phyloP scores from a whole-genome alignment of 2,113 vertebrate genomes.

The Perca fluviatilis region DNA sequence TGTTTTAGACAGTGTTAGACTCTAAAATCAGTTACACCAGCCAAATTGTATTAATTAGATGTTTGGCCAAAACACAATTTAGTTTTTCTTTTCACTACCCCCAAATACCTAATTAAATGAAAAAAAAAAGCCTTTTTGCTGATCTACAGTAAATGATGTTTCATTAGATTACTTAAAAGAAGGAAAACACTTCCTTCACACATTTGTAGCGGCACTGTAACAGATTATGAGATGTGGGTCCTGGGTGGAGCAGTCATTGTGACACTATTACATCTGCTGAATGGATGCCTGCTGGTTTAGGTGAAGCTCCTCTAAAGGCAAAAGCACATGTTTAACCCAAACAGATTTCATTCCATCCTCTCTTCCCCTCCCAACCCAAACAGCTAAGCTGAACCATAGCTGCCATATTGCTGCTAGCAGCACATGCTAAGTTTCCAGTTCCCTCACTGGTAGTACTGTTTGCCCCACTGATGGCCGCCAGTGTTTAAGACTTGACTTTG shows the following conservation, averaged over 20 bases:
- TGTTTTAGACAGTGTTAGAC: neutral
- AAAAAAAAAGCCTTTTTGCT: neutral
- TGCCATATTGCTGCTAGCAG: conserved; percentile 50
- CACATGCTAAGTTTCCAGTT: conserved; percentile 19
- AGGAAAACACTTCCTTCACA: neutral
- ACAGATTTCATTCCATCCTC: conserved; percentile 30
- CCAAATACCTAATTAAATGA: neutral
- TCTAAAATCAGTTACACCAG: neutral
- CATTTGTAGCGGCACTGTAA: neutral
- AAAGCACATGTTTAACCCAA: neutral
- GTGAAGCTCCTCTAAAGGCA: neutral
- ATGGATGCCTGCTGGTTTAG: neutral
- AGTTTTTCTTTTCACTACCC: neutral
- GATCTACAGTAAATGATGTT: neutral
- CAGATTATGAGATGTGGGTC: neutral
- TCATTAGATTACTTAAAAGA: neutral
- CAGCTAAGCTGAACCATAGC: conserved; percentile 40
- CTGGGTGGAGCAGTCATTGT: conserved; percentile 9
- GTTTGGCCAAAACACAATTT: neutral
- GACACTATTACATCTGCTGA: neutral
- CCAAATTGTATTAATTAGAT: neutral
- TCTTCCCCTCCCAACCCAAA: conserved; percentile 6
- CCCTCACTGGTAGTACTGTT: conserved; percentile 10
- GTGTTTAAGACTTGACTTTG: conserved; percentile 50
- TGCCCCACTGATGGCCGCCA: conserved; percentile 27